Base-by-base conservation (phyloP, 1,140 invertebrate genomes). In the Micrasema minimum region DNA sequence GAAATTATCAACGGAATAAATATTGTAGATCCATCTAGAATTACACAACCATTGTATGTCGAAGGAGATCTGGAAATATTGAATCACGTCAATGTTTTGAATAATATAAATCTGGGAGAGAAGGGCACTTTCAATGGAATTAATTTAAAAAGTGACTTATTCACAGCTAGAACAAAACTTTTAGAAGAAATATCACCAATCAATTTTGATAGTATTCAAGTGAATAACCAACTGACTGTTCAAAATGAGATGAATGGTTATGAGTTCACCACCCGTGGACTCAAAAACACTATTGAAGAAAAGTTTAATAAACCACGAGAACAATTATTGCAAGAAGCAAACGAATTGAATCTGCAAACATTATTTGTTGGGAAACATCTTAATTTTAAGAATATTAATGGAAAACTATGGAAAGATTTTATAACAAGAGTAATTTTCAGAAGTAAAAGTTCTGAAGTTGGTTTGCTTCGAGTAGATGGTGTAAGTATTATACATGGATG, bases 401-500 rank as follows among this genome's bases (percentile, higher is more conserved):
- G 77, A 6, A 38, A 78, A 20, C 7, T 18, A 0, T 83, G 81
- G 80, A 64, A 78, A 10, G 62, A 78, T 12, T 78, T 85, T 35
- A 46, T 80, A 2, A 72, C 79, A 2, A 76, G 80, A 9, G 59
- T 86, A 9, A 80, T 84, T 57, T 78, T 83, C 53, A 81, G 73
- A 9, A 79, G 81, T 70, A 64, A 78, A 38, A 70, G 77, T 3
- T 66, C 79, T 18, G 69, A 76, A 23, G 76, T 87, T 2, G 70
- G 78, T n/a, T 69, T 79, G 31, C 69, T 84, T 0, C 72, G 71
- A 48, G 79, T 87, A 18, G 57, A 79, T 45, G 85, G 83, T 45
- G 85, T 87, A 80, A 81, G 79, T 79, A 51, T 22, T 59, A 22
- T 26, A n/a, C n/a, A n/a, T n/a, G n/a, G n/a, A n/a, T n/a, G n/a